These are phyloP conservation scores for Drosophila affinis DNA, from an alignment of 2,888 invertebrate genomes.

Conservation along the genomic window DNA sequence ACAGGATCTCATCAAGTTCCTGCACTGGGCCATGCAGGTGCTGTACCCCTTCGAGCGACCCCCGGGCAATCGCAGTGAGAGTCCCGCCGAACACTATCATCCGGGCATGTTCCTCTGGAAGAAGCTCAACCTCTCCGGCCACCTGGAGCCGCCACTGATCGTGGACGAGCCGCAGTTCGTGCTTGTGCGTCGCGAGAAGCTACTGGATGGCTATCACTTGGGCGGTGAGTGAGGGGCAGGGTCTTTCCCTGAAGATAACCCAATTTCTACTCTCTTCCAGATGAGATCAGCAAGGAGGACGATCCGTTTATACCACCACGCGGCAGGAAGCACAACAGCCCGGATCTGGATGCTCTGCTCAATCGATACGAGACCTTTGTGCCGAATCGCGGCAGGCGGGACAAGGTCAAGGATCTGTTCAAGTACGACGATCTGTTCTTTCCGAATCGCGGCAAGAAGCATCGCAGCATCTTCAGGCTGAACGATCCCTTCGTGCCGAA, in stretches of 20 bases:
- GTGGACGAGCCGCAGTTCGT: constrained; percentile 83
- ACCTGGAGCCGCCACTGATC: constrained; percentile 79
- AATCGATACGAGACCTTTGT: constrained; percentile 81
- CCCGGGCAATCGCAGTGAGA: constrained; percentile 40
- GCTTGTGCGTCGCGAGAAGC: constrained; percentile 76
- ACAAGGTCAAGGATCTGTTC: constrained; percentile 82
- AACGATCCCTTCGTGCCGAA: constrained; percentile 82
- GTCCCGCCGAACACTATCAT: constrained; percentile 70
- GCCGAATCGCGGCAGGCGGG: constrained; percentile 83
- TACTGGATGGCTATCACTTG: constrained; percentile 57
- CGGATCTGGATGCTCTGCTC: constrained; percentile 74
- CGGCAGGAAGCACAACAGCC: constrained; percentile 80
- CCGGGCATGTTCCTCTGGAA: constrained; percentile 80
- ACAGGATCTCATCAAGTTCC: constrained; percentile 79
- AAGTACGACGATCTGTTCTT: constrained; percentile 83
- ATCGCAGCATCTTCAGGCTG: constrained; percentile 50
- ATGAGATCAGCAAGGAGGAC: constrained; percentile 52
- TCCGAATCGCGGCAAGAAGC: constrained; percentile 83
- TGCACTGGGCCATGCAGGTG: constrained; percentile 80
- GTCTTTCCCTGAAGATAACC: too few relatives aligned
- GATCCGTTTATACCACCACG: constrained; percentile 83
- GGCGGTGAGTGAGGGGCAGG: constrained; percentile 56
- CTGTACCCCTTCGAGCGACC: constrained; percentile 68
- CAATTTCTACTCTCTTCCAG: constrained; percentile 21
- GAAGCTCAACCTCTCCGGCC: constrained; percentile 81